These are phyloP conservation scores for Drosophila nigritarsus DNA, from an alignment of 2,888 invertebrate species.

Conservation along the genomic window DNA sequence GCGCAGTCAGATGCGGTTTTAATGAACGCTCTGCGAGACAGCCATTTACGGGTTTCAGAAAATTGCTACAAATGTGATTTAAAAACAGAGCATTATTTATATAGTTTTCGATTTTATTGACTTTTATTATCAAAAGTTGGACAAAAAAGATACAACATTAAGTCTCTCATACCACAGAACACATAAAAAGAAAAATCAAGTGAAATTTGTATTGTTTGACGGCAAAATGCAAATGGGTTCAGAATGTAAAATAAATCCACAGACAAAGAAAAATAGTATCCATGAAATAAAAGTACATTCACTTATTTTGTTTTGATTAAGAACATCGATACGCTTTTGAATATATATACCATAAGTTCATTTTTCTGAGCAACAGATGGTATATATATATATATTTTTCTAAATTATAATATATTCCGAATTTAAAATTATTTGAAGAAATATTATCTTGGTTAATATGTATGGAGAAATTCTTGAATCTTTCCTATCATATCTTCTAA, in stretches of 20 bases:
- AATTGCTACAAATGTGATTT: conserved; percentile 48
- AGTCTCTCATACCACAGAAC: not conserved
- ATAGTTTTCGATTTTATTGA: conserved; percentile 14
- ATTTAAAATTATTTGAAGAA: not conserved
- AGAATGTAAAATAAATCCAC: not conserved
- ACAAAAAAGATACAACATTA: conserved; percentile 1
- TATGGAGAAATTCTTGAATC: not conserved
- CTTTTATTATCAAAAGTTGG: conserved; percentile 13
- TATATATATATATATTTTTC: not conserved
- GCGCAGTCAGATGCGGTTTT: conserved; percentile 32
- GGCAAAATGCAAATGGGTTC: not conserved
- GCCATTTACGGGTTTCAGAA: conserved; percentile 45
- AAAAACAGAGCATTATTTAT: conserved; percentile 26
- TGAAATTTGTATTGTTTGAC: conserved; percentile 34
- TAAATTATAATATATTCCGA: too few relatives aligned
- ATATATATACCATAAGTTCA: not conserved
- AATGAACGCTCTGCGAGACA: conserved; percentile 30
- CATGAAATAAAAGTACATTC: not conserved
- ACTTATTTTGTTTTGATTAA: conserved; percentile 1
- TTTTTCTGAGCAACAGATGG: not conserved
- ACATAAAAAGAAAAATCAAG: conserved; percentile 12
- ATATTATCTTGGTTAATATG: not conserved
- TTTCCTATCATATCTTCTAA: not conserved
- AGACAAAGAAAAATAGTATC: not conserved
- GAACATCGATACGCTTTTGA: not conserved